Evolutionary conservation across 2,797 vertebrate genomes (phyloP).

Genomic region (Streptopelia turtur): DNA sequence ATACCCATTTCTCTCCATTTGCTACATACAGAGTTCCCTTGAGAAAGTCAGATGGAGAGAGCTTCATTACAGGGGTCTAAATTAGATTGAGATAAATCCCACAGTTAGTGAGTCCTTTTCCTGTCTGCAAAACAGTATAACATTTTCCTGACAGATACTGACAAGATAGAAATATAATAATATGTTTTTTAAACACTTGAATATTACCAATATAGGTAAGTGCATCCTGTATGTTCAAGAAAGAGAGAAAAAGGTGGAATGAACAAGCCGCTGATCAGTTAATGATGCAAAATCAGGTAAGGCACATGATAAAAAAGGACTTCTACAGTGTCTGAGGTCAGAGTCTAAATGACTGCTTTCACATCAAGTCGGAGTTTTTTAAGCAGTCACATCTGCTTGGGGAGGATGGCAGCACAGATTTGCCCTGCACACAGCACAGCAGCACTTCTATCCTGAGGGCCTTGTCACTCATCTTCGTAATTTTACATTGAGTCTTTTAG

Average conservation of each 20-base stretch:
- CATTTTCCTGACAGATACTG: neutral
- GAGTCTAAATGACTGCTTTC: neutral
- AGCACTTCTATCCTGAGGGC: rapidly evolving
- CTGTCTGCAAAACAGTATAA: neutral
- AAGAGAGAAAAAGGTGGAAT: neutral
- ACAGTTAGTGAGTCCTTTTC: neutral
- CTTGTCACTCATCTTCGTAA: neutral
- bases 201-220: neutral
- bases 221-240: neutral
- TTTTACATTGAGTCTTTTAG: neutral
- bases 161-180: neutral
- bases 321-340: neutral
- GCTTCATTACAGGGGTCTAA: neutral
- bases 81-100: neutral
- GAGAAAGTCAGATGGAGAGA: neutral
- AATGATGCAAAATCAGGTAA: neutral
- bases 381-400: neutral
- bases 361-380: neutral
- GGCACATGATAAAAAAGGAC: neutral
- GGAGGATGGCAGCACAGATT: neutral
- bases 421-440: neutral
- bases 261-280: neutral
- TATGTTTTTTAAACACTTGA: neutral
- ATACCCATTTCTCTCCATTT: neutral
- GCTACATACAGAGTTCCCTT: neutral